A percentile compares a stretch with the other conserved stretches of the same genome.
Conservation (phyloP, 1,140 invertebrate species). For the Microplitis demolitor region DNA sequence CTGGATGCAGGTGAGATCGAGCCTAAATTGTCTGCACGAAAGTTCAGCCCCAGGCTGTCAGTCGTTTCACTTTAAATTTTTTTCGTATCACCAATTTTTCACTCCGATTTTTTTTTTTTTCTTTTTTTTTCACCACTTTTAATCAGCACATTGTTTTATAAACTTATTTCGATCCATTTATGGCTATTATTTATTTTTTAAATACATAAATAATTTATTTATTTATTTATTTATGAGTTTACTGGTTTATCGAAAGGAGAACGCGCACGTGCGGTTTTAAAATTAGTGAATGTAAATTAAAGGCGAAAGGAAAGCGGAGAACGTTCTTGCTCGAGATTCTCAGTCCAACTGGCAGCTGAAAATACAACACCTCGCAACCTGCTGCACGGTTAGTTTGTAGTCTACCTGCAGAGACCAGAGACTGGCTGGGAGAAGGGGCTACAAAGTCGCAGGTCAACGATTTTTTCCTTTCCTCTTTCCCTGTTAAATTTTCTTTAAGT, state of each 20-base stretch:
- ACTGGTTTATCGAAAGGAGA: background rate
- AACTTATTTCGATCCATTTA: background rate
- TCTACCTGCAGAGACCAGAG: background rate
- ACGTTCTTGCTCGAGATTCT: constrained; percentile 52
- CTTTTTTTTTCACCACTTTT: background rate
- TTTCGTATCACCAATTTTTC: background rate
- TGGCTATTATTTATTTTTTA: no score
- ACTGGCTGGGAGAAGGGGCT: no score
- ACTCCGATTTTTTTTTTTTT: no score
- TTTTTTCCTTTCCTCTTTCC: no score
- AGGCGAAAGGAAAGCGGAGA: constrained; percentile 16
- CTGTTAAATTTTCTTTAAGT: no score
- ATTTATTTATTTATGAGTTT: background rate
- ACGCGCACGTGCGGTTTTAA: background rate
- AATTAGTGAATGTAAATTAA: background rate
- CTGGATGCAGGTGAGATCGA: constrained; percentile 1
- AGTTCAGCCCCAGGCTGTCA: constrained; percentile 3
- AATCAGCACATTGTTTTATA: background rate
- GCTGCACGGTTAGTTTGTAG: constrained; percentile 50
- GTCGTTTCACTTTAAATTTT: constrained; percentile 6
- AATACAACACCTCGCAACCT: constrained; percentile 53
- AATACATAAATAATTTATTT: background rate
- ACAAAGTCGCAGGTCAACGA: no score
- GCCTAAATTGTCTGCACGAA: constrained; percentile 10
- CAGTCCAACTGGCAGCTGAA: constrained; percentile 58